Evolutionary conservation across 2,797 vertebrate species (phyloP).

Genomic region (Sebastes iracundus): DNA sequence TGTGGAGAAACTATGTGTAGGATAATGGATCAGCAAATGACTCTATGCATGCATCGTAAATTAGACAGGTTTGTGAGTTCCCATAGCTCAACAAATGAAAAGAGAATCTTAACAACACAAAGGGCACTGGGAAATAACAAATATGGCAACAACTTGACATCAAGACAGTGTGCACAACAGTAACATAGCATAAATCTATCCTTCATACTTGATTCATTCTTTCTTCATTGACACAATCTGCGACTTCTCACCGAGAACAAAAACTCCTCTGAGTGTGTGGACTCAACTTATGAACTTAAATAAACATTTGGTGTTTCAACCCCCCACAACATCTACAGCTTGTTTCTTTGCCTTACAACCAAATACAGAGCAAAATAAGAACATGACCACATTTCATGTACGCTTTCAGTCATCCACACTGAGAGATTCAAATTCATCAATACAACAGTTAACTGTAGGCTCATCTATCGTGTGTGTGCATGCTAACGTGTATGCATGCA

Average conservation of each 20-base stretch:
- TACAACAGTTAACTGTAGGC: constrained; percentile 45
- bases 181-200: constrained; percentile 29
- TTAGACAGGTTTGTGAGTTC: neutral
- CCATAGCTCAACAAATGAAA: constrained; percentile 19
- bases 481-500: constrained; percentile 46
- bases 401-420: constrained; percentile 42
- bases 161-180: constrained; percentile 32
- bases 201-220: constrained; percentile 41
- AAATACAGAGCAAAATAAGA: constrained; percentile 38
- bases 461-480: constrained; percentile 26
- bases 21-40: constrained; percentile 29
- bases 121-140: constrained; percentile 30
- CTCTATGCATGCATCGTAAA: constrained; percentile 40
- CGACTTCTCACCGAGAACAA: constrained; percentile 18
- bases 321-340: constrained; percentile 12
- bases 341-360: constrained; percentile 31
- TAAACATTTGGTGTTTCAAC: constrained; percentile 26
- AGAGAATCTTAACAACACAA: constrained; percentile 43
- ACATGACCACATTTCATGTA: constrained; percentile 41
- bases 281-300: constrained; percentile 26
- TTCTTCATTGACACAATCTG: constrained; percentile 36
- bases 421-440: constrained; percentile 46
- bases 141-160: constrained; percentile 24
- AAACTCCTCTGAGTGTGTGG: constrained; percentile 16
- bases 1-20: constrained; percentile 36